Evolutionary conservation across 30 jellyfish, hydroid and myxozoan genomes (phyloP).

Genomic region (Catostylus mosaicus): DNA sequence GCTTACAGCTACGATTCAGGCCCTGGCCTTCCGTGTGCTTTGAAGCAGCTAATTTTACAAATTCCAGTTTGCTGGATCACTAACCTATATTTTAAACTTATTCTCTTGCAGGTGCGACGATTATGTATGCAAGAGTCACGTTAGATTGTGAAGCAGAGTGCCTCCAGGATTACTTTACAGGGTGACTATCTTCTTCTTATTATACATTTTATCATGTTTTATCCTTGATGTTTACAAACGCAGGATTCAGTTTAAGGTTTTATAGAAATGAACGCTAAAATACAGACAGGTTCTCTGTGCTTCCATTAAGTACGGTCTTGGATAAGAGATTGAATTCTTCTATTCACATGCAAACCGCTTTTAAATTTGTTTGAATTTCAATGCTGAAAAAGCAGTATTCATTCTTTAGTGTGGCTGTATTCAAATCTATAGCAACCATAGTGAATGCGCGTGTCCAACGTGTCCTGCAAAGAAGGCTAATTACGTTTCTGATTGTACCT

Average conservation of each 20-base stretch:
- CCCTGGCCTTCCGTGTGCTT: no score
- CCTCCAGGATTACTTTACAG: slow-evolving; percentile 2
- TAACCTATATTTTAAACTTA: no score
- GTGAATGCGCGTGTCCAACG: slow-evolving; percentile 4
- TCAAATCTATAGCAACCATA: slow-evolving; percentile 29
- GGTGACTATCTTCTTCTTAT: neutral
- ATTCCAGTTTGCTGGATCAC: no score
- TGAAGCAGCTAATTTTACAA: no score
- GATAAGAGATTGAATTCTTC: slow-evolving; percentile 22
- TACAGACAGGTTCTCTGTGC: slow-evolving; percentile 53
- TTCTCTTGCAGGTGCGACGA: no score
- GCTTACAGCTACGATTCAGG: no score
- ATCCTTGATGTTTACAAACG: slow-evolving; percentile 34
- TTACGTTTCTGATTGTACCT: slow-evolving; percentile 9
- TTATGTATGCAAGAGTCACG: no score
- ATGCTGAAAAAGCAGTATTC: slow-evolving; percentile 36
- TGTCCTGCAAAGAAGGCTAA: neutral
- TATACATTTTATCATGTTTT: neutral
- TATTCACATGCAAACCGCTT: slow-evolving; percentile 26
- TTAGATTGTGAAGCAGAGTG: no score
- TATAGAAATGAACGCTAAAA: slow-evolving; percentile 54
- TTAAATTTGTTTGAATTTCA: slow-evolving; percentile 30
- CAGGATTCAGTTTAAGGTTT: slow-evolving; percentile 17
- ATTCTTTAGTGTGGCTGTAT: slow-evolving; percentile 28
- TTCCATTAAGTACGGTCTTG: slow-evolving; percentile 36